Conservation (phyloP, 1,140 invertebrate species). For the Drosophila rhopaloa region DNA sequence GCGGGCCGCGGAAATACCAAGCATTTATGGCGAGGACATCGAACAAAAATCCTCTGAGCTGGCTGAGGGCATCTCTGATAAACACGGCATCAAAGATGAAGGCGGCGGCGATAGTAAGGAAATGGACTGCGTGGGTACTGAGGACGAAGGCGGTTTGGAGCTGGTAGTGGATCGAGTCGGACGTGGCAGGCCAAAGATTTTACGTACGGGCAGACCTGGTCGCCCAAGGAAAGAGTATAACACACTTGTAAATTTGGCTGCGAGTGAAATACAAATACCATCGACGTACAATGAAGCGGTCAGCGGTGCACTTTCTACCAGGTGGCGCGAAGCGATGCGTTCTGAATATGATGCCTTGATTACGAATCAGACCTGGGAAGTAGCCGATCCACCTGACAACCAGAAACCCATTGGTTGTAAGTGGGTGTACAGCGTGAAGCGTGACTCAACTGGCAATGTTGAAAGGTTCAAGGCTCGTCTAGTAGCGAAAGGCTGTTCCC, state of each 20-base stretch:
- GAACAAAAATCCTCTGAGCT: background rate
- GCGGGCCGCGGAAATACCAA: too few species aligned
- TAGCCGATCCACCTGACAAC: too few species aligned
- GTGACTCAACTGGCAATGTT: too few species aligned
- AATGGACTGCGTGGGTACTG: background rate
- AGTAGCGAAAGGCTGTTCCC: background rate
- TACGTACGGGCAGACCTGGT: background rate
- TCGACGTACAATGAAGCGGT: conserved; percentile 1
- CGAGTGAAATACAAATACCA: background rate
- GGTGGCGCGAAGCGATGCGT: background rate
- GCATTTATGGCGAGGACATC: too few species aligned
- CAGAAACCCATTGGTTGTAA: too few species aligned
- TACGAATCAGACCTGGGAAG: background rate
- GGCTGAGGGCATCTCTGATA: background rate
- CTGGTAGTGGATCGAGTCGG: too few species aligned
- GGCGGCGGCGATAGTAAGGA: background rate
- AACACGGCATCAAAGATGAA: background rate
- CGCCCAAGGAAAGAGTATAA: background rate
- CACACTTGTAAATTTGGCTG: background rate
- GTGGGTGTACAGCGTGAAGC: too few species aligned
- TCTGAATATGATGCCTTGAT: conserved; percentile 2
- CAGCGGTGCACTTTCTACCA: background rate
- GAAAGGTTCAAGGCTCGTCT: background rate
- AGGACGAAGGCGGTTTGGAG: background rate
- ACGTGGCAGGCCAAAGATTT: background rate